Base-by-base conservation (phyloP, 30 jellyfish, hydroid and myxozoan genomes). In the Nemopilema nomurai region DNA sequence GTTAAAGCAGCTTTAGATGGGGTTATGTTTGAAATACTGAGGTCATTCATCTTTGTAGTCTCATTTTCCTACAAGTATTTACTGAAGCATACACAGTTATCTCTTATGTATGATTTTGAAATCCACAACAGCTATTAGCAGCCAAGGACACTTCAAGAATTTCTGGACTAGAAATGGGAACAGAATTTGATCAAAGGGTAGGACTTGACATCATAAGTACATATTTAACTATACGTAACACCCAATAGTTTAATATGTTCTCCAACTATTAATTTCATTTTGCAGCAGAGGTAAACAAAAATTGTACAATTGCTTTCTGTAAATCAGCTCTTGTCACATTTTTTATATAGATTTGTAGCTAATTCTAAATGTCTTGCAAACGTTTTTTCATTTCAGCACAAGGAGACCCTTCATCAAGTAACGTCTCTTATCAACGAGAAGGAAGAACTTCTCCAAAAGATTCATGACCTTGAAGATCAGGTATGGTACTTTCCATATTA, bases 391-490 rank as follows among this genome's bases (percentile, higher is more conserved):
- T 51, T 25, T 27, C n/a, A 87, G 96, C 96, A 87, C 31, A 87
- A 73, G 65, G 87, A 88, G 72, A 71, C 88, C 8, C 24, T 74
- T 4, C 74, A 79, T 13, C 96, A 80, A 33, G 85, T 88, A 16
- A 62, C 96, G 1, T 7, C 81, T 22, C 65, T 90, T 0, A 51
- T 90, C 82, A 81, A 80, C 13, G 97, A 90, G 28, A 88, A 93
- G 57, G 98, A 93, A 31, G 96, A 88, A 24, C 62, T 89, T 24
- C 67, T 85, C 0, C 98, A 93, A 49, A 93, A 72, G 73, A 67
- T 93, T 0, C 98, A 93, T 66, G 98, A 93, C 28, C 65, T 88
- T 19, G 93, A 93, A 30, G 98, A 93, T 22, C 96, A 88, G 96
- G 98, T 92, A n/a, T n/a, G n/a, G n/a, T n/a, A n/a, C n/a, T n/a